Evolutionary conservation across 2,888 invertebrate genomes (phyloP).

Genomic region (Nemotelus nigrinus): DNA sequence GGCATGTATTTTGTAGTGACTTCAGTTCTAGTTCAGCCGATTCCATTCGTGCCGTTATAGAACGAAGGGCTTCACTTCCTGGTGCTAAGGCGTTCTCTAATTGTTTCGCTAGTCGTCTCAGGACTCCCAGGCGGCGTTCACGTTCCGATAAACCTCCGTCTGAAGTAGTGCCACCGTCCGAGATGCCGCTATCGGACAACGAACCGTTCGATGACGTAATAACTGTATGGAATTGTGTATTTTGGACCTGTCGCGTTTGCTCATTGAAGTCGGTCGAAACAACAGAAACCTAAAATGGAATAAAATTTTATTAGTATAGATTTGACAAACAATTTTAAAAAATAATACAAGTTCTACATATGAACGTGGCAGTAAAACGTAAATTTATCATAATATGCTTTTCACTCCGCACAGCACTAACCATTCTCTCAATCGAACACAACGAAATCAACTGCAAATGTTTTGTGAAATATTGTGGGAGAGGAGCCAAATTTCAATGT

Average conservation of each 20-base stretch:
- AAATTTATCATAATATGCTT: background rate
- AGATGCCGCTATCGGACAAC: constrained; percentile 78
- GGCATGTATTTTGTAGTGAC: constrained; percentile 73
- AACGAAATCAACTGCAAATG: background rate
- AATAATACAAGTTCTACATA: too few species aligned
- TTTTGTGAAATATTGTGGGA: background rate
- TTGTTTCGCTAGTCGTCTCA: constrained; percentile 74
- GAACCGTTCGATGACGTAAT: constrained; percentile 68
- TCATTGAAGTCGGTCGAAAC: constrained; percentile 20
- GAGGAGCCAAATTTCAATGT: too few species aligned
- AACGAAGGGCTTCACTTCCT: constrained; percentile 72
- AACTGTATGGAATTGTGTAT: constrained; percentile 26
- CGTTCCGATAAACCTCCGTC: constrained; percentile 74
- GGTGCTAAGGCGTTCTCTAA: constrained; percentile 74
- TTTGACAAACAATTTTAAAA: too few species aligned
- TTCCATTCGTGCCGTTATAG: constrained; percentile 73
- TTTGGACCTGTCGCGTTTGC: background rate
- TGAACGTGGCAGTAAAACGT: background rate
- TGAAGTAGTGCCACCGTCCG: constrained; percentile 78
- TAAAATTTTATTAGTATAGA: background rate
- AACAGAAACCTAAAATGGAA: constrained; percentile 29
- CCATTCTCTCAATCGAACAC: background rate
- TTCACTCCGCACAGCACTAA: background rate
- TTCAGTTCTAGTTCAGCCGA: constrained; percentile 75
- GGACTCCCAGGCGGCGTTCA: constrained; percentile 73